Conservation (phyloP, 2,797 vertebrate genomes). For the Acridotheres tristis region DNA sequence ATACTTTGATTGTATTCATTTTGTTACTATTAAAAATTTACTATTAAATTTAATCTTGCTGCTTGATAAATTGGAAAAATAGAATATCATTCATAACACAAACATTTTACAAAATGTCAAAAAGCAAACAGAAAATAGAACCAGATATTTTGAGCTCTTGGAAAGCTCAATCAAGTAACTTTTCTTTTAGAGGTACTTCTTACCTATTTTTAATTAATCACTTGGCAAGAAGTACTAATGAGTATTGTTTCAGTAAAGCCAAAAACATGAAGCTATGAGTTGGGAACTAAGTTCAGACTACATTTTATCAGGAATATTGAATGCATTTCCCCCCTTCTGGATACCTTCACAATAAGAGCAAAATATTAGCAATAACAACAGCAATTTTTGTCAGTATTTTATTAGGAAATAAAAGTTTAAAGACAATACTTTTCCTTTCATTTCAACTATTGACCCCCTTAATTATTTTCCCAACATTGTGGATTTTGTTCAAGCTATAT, state of each 20-base stretch:
- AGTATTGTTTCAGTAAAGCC: not conserved
- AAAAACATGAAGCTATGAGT: not conserved
- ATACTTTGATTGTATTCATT: no score
- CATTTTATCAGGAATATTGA: not conserved
- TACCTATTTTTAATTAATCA: not conserved
- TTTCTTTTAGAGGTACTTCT: not conserved
- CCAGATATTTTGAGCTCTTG: not conserved
- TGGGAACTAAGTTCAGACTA: rapidly evolving
- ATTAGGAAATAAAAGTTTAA: not conserved
- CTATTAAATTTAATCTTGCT: no score
- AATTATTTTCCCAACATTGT: not conserved
- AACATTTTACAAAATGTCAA: not conserved
- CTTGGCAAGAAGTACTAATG: not conserved
- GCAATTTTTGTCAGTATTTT: not conserved
- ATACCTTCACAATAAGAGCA: not conserved
- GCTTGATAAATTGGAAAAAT: no score
- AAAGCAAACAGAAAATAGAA: not conserved
- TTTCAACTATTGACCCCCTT: not conserved
- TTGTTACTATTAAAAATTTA: no score
- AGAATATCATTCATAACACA: no score
- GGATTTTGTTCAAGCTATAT: not conserved
- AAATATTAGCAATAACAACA: not conserved
- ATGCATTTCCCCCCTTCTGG: not conserved
- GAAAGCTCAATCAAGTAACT: not conserved
- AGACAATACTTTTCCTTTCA: not conserved